Percentiles rank a stretch among this genome's conserved stretches.
Conservation (phyloP, 1,140 invertebrate species). For the Antheraea mylitta region DNA sequence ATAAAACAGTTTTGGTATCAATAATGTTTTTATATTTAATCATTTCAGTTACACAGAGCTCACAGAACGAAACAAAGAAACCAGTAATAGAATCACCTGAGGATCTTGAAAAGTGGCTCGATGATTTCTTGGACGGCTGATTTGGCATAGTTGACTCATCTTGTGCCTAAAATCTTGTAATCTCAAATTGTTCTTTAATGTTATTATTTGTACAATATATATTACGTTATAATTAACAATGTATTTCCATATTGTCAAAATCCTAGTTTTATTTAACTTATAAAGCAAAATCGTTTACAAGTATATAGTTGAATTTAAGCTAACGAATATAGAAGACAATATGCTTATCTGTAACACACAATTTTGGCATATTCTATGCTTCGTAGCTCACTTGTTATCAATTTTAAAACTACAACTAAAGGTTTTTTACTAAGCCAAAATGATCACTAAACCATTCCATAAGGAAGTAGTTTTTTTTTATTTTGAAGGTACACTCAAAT, state of each 20-base stretch:
- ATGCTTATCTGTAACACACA: no score
- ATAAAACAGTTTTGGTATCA: neutral
- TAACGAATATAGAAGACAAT: no score
- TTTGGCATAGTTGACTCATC: neutral
- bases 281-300: neutral
- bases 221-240: neutral
- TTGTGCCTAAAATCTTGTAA: neutral
- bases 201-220: neutral
- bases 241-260: neutral
- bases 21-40: slow-evolving; percentile 12
- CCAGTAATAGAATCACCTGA: slow-evolving; percentile 64
- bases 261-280: neutral
- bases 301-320: neutral
- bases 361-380: no score
- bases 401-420: no score
- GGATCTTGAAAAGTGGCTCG: slow-evolving; percentile 74
- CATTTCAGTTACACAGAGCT: slow-evolving; percentile 34
- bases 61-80: slow-evolving; percentile 33
- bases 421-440: no score
- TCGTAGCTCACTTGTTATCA: no score
- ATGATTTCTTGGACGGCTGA: slow-evolving; percentile 67
- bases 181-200: neutral
- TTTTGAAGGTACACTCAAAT: no score
- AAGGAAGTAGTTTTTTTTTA: no score
- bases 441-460: no score